Base-by-base conservation (phyloP, 92 coral and sea anemone species). In the Desmophyllum pertusum region DNA sequence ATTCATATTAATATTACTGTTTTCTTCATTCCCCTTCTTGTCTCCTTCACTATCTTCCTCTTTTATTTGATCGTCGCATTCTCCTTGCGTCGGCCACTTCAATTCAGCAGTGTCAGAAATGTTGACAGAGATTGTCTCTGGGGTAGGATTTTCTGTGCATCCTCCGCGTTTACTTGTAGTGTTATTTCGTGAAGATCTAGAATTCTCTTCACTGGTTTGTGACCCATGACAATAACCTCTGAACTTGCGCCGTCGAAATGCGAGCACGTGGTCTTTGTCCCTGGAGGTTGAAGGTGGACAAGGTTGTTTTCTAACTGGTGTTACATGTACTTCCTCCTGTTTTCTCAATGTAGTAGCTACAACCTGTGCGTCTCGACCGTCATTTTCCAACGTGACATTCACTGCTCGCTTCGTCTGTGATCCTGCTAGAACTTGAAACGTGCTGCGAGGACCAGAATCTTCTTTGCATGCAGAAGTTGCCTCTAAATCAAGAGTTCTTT, bases 171-270 rank as follows among this genome's bases (percentile, higher is more conserved):
- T 72, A 13, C 31, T 8, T 40, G 13, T 15, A 30, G 1, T 17
- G n/a, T n/a, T n/a, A n/a, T n/a, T n/a, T n/a, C n/a, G n/a, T n/a
- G n/a, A n/a, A n/a, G n/a, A n/a, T n/a, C n/a, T n/a, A n/a, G n/a
- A n/a, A 33, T 18, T 36, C 57, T 50, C 45, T 35, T 75, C 23
- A n/a, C 23, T 50, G 36, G 27, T 43, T n/a, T 31, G 2, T 7
- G 79, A 52, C 18, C 33, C 21, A 4, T 51, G 45, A 10, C 6
- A 33, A 3, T 75, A 43, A 21, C 41, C 65, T 10, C 17, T 35
- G 18, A 52, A 51, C 63, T 15, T 50, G 6, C 79, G 65, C n/a
- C 45, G 45, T 75, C 79, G 79, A 51, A 75, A 50, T 19, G 65
- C 30, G 13, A 51, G 7, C 43, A 36, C 45, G 55, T 21, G 64